A percentile compares a stretch with the other conserved stretches of the same genome.
Evolutionary conservation across 2,888 invertebrate genomes (phyloP).

Genomic region (Mythimna loreyi): DNA sequence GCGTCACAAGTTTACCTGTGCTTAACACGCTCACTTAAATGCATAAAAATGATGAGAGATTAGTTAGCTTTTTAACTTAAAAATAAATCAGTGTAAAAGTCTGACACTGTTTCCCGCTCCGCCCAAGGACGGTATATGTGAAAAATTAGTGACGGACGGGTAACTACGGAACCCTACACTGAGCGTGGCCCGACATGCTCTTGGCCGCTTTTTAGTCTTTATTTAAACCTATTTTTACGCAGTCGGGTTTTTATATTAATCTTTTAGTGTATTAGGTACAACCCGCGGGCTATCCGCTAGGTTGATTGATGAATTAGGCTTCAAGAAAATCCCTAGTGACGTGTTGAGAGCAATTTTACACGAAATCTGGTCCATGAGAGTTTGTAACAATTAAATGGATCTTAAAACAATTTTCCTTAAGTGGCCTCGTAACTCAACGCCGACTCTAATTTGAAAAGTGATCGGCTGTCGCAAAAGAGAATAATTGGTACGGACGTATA

Average conservation of each 20-base stretch:
- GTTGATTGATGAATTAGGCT: background rate
- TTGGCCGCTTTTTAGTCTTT: too few relatives aligned
- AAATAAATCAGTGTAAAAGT: too few relatives aligned
- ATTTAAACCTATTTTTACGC: too few relatives aligned
- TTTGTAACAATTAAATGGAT: constrained; percentile 36
- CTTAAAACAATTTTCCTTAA: constrained; percentile 46
- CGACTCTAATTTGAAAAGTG: constrained; percentile 52
- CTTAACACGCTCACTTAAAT: background rate
- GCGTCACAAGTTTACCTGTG: background rate
- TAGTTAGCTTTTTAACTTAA: too few relatives aligned
- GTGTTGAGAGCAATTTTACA: background rate
- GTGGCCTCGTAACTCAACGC: constrained; percentile 52
- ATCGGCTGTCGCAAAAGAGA: constrained; percentile 46
- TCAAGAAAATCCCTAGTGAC: background rate
- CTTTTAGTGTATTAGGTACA: too few relatives aligned
- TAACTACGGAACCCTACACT: too few relatives aligned
- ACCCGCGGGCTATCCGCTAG: background rate
- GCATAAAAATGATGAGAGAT: background rate
- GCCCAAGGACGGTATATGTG: too few relatives aligned
- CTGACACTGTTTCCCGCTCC: too few relatives aligned
- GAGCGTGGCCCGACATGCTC: too few relatives aligned
- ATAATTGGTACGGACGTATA: constrained; percentile 52
- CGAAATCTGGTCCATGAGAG: constrained; percentile 15
- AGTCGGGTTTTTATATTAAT: too few relatives aligned
- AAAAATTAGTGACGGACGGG: too few relatives aligned